Percentiles rank a stretch among this genome's conserved stretches.
These are phyloP conservation scores for Tadarida brasiliensis DNA, from an alignment of 2,797 vertebrate genomes.

Conservation along the genomic window DNA sequence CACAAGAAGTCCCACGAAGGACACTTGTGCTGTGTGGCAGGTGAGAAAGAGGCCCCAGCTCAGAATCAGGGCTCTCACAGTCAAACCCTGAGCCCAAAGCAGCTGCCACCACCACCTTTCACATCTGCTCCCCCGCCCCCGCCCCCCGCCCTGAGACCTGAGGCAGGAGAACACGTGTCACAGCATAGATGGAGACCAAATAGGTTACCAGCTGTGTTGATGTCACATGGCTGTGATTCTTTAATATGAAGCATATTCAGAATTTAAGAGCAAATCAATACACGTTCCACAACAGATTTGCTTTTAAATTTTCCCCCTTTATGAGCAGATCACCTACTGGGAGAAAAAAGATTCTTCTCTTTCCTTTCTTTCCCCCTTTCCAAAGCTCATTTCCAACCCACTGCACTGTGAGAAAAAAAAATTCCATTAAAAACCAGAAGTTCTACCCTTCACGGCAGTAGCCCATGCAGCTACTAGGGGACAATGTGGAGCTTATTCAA, in stretches of 20 bases:
- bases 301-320: neutral
- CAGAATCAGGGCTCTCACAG: accelerated
- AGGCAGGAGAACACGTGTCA: neutral
- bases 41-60: neutral
- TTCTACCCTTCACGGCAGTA: neutral
- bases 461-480: neutral
- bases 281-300: neutral
- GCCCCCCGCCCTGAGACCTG: neutral
- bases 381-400: conserved; percentile 41
- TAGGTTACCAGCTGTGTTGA: neutral
- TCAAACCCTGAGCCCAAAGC: neutral
- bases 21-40: neutral
- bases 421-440: conserved; percentile 28
- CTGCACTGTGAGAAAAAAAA: neutral
- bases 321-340: neutral
- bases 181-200: neutral
- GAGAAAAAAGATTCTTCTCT: neutral
- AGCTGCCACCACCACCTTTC: neutral
- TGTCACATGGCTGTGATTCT: neutral
- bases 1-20: neutral
- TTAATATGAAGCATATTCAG: neutral
- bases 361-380: neutral
- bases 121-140: neutral
- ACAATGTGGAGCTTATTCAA: neutral
- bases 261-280: neutral